These are phyloP conservation scores for Erpobdella octoculata DNA, from an alignment of 2,888 invertebrate species.

Conservation along the genomic window DNA sequence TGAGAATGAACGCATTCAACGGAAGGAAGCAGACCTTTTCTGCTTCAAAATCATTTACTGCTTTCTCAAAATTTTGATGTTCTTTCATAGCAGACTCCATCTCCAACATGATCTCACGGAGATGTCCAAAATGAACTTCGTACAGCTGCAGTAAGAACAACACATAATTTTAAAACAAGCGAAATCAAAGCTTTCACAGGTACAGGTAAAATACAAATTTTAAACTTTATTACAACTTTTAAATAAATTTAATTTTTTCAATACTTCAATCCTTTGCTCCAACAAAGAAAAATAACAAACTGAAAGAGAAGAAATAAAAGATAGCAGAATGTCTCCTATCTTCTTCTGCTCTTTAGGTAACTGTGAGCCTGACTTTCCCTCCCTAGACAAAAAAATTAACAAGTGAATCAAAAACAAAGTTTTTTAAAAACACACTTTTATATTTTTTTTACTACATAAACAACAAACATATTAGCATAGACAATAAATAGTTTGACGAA, in stretches of 20 bases:
- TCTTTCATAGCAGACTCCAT: conserved; percentile 70
- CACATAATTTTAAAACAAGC: neutral
- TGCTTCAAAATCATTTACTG: conserved; percentile 62
- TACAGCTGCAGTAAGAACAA: conserved; percentile 49
- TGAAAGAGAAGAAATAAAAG: neutral
- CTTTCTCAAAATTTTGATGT: conserved; percentile 63
- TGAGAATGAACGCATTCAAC: conserved; percentile 70
- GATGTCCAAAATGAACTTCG: conserved; percentile 59
- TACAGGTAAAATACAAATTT: too few relatives aligned
- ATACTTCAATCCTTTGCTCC: too few relatives aligned
- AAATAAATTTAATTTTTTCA: too few relatives aligned
- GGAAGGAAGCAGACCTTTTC: conserved; percentile 66
- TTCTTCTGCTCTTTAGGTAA: conserved; percentile 59
- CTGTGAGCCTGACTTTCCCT: conserved; percentile 57
- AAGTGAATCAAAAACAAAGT: neutral
- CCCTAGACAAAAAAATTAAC: conserved; percentile 54
- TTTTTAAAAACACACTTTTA: neutral
- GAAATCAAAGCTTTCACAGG: too few relatives aligned
- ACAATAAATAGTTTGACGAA: too few relatives aligned
- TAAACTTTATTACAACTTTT: too few relatives aligned
- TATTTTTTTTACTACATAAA: too few relatives aligned
- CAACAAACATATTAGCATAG: too few relatives aligned
- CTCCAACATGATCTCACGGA: conserved; percentile 69
- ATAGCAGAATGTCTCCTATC: conserved; percentile 68
- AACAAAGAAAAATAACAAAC: too few relatives aligned